Percentiles rank a stretch among this genome's conserved stretches.
phyloP scores from a whole-genome alignment of 1,140 invertebrate species.

The Stenopsyche tienmushanensis region DNA sequence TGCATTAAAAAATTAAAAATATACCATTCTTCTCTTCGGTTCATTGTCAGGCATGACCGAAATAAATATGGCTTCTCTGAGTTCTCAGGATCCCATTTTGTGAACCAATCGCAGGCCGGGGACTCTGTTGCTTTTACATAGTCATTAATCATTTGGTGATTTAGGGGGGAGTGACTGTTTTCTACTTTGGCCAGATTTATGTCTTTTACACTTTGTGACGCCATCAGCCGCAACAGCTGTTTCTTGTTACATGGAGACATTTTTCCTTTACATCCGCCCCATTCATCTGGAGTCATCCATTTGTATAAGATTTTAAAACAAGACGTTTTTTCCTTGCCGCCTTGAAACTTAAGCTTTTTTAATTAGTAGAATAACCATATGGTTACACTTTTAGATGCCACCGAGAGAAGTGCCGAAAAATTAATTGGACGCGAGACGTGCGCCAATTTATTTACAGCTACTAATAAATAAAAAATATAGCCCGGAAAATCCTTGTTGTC shows the following conservation, averaged over 20 bases:
- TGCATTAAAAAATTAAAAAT: conserved; percentile 23
- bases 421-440: conserved; percentile 8
- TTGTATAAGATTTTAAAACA: conserved; percentile 4
- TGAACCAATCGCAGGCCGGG: conserved; percentile 17
- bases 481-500: too few relatives aligned
- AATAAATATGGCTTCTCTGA: conserved; percentile 30
- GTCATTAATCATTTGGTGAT: conserved; percentile 36
- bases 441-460: neutral
- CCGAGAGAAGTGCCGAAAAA: conserved; percentile 13
- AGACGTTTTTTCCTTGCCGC: neutral
- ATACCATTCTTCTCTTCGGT: neutral
- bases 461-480: neutral
- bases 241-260: conserved; percentile 33
- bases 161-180: conserved; percentile 36
- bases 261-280: conserved; percentile 5
- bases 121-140: conserved; percentile 17
- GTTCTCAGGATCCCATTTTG: neutral
- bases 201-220: conserved; percentile 1
- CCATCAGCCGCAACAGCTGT: conserved; percentile 34
- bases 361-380: conserved; percentile 24
- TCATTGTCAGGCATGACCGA: neutral
- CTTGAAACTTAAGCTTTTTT: conserved; percentile 24
- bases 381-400: conserved; percentile 7
- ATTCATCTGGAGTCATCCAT: neutral
- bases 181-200: conserved; percentile 29